These are phyloP conservation scores for Anastrepha ludens DNA, from an alignment of 1,140 invertebrate species.

Conservation along the genomic window DNA sequence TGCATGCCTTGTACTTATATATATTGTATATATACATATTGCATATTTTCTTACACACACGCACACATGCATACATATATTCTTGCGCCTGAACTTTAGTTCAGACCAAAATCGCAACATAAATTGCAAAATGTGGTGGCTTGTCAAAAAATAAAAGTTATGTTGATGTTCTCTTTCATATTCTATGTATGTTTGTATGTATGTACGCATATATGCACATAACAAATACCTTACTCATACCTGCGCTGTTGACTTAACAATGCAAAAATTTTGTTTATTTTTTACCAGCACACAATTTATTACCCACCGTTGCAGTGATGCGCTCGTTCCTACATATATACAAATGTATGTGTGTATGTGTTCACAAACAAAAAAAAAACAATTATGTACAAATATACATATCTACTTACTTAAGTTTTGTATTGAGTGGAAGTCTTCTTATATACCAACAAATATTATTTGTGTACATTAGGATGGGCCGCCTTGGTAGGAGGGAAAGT, in stretches of 20 bases:
- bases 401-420: neutral
- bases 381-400: neutral
- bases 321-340: neutral
- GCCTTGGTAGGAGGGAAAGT: no score
- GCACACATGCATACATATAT: no score
- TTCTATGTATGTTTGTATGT: neutral
- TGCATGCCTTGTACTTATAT: no score
- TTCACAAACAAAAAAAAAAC: neutral
- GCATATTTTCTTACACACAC: no score
- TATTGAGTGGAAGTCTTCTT: neutral
- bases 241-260: conserved; percentile 23
- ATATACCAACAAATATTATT: neutral
- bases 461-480: no score
- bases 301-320: neutral
- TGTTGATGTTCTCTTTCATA: conserved; percentile 26
- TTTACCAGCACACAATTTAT: conserved; percentile 24
- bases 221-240: conserved; percentile 18
- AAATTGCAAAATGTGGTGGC: conserved; percentile 39
- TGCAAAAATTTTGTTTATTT: conserved; percentile 44
- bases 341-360: neutral
- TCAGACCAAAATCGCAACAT: conserved; percentile 22
- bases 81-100: neutral
- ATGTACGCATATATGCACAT: neutral
- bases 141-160: conserved; percentile 44
- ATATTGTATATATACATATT: no score